These are phyloP conservation scores for Leptodactylus fuscus DNA, from an alignment of 2,113 vertebrate genomes.

Conservation along the genomic window DNA sequence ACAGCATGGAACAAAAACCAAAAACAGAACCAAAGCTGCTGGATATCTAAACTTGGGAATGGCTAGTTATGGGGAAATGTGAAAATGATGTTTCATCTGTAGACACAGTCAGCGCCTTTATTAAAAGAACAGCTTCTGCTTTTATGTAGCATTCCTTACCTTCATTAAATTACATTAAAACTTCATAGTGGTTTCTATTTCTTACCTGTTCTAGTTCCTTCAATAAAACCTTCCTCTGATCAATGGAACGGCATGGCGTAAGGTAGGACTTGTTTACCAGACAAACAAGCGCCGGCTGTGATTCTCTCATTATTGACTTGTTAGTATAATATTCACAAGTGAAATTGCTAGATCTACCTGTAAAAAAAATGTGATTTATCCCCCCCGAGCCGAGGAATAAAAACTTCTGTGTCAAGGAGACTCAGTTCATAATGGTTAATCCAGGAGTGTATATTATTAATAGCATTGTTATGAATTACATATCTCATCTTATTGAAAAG, in stretches of 20 bases:
- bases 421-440: background rate
- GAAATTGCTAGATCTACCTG: background rate
- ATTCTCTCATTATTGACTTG: background rate
- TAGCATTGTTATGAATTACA: background rate
- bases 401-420: background rate
- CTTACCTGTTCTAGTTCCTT: background rate
- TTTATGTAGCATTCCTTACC: background rate
- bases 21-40: constrained; percentile 8
- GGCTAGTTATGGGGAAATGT: background rate
- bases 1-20: background rate
- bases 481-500: background rate
- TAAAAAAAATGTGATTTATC: too few species aligned
- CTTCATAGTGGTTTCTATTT: background rate
- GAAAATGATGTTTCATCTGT: background rate
- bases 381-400: too few species aligned
- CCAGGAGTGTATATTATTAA: background rate
- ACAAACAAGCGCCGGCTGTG: background rate
- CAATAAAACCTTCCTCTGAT: constrained; percentile 9
- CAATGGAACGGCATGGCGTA: constrained; percentile 13
- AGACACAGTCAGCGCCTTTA: background rate
- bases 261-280: constrained; percentile 22
- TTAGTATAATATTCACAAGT: background rate
- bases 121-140: constrained; percentile 5
- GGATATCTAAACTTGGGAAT: constrained; percentile 1
- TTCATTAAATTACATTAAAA: constrained; percentile 24